Evolutionary conservation across 2,888 invertebrate genomes (phyloP), one percentile per base, ranked within the genome.

Genomic region (Pedicia rivosa): DNA sequence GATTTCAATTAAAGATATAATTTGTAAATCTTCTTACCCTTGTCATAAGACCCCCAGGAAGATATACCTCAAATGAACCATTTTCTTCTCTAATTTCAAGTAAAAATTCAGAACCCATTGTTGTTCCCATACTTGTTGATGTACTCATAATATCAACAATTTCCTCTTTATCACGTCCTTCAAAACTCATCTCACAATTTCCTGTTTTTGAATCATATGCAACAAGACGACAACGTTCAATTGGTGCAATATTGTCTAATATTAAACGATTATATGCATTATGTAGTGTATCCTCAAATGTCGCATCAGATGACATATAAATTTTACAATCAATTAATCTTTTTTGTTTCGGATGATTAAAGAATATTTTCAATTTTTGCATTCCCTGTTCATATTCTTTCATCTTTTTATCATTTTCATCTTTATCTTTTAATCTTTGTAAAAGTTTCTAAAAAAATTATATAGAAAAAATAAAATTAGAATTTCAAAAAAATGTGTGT

Each of bases 151-250:
- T 56, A 43, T 64, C 59, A 35, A 54, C 53, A 41, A 63, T 61
- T 46, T 50, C 57, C 31, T 66, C 62, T 4, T 68, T 57, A 28
- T 72, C 71, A 33, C 59, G 59, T 2, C 64, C 67, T 42, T 78
- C 77, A 48, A 75, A 77, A 39, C 76, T 79, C 42, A 68, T 66
- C 42, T 77, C 71, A 17, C 83, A 70, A 8, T 70, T 65, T 43
- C 77, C 76, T 40, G 65, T 65, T 31, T 61, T 57, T 37, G 68
- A 67, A 49, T 80, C 73, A 49, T 76, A 84, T 38, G 67, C 69
- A 14, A 83, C 80, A 17, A 86, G 60, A 5, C 83, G 71, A 49
- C 78, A 79, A 43, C 74, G 71, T 35, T 73, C 68, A n/a, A 73
- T 46, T 3, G 72, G 67, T 2, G 74, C 70, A 40, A 68, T 51